Evolutionary conservation across 1,140 invertebrate genomes (phyloP), one percentile per base, ranked within the genome.

Genomic region (Araneus ventricosus): DNA sequence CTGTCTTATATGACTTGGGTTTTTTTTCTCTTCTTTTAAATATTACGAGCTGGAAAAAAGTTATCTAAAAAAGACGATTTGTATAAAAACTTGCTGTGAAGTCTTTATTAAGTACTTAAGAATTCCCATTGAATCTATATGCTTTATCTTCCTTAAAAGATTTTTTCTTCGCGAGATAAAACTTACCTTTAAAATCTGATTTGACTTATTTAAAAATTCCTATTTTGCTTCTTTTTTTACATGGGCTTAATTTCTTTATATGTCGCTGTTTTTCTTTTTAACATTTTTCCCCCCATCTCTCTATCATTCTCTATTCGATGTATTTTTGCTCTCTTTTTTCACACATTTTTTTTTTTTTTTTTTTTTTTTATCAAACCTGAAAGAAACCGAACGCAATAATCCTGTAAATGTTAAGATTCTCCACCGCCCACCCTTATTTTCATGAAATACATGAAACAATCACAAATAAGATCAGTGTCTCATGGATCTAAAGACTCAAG

Each of bases 401-500:
- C 88, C 57, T 90, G 75, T 90, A 90, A 89, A 57, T 41, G 37
- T 52, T 59, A 80, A 57, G 39, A 59, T 70, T 22, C n/a, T 34
- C 14, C 30, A n/a, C 24, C 24, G 20, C 34, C 37, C 20, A 14
- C 67, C 41, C 39, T 52, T 30, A 75, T 75, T 75, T 34, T 34
- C 70, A 34, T 20, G 17, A 5, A 75, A 37, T 20, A 14, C 34
- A 75, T 75, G 70, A 75, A 75, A 75, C 30, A 75, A 75, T 75
- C 70, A 75, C 14, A 90, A 90, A 90, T 82, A 57, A 82, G 88
- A 90, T 90, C 45, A 80, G n/a, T 22, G 37, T 67, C 37, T 41
- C 59, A 70, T 30, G 37, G 30, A 41, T 39, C 86, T 30, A 10
- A 6, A 57, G 4, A 57, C 84, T 59, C 61, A n/a, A 24, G 61